A percentile compares a stretch with the other conserved stretches of the same genome.
These are phyloP conservation scores for Drosophila rufa DNA, from an alignment of 1,140 invertebrate species.

Conservation along the genomic window DNA sequence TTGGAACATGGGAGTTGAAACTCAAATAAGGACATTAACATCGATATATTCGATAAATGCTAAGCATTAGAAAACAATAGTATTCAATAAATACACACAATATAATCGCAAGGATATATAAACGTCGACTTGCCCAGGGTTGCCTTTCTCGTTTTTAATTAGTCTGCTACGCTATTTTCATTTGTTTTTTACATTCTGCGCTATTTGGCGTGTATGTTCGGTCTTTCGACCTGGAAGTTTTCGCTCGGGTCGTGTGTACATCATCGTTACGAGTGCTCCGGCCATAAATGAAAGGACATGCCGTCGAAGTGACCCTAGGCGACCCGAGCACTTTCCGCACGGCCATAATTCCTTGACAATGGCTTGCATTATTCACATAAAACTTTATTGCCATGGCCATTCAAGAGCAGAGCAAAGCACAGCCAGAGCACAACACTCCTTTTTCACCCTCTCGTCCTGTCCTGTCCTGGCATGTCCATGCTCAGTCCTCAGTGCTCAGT, in stretches of 20 bases:
- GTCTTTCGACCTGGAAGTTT: slow-evolving; percentile 3
- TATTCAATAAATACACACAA: too few species aligned
- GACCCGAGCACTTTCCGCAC: slow-evolving; percentile 50
- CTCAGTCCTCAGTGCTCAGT: slow-evolving; percentile 12
- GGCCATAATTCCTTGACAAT: slow-evolving; percentile 75
- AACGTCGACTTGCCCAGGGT: not conserved
- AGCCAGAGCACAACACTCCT: slow-evolving; percentile 2
- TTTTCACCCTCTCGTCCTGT: slow-evolving; percentile 2
- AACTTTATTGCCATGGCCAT: slow-evolving; percentile 62
- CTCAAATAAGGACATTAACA: too few species aligned
- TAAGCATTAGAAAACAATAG: too few species aligned
- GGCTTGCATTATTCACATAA: slow-evolving; percentile 71
- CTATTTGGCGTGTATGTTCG: not conserved
- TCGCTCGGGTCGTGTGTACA: not conserved
- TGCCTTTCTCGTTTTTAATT: slow-evolving; percentile 2
- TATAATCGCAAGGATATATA: not conserved
- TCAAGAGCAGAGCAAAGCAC: not conserved
- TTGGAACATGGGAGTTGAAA: too few species aligned
- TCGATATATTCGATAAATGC: too few species aligned
- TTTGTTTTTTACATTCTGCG: not conserved
- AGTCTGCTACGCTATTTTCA: not conserved
- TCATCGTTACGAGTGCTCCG: slow-evolving; percentile 17
- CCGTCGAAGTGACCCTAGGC: slow-evolving; percentile 44
- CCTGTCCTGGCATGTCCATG: not conserved
- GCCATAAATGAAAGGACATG: slow-evolving; percentile 36